Evolutionary conservation across 1,140 invertebrate species (phyloP).

Genomic region (Hestina assimilis): DNA sequence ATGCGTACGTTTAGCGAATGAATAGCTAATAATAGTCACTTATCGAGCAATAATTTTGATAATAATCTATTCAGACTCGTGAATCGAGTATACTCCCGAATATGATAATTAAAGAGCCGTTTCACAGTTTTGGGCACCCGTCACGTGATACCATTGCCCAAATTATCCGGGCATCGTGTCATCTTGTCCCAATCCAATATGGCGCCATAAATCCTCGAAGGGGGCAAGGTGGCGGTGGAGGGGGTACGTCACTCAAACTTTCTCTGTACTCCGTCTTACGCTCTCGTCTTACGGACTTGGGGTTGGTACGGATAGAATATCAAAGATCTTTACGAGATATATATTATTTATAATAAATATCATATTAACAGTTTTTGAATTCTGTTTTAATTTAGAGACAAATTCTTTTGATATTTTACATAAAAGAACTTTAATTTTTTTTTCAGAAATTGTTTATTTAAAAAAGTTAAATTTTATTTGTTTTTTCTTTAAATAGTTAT

Average conservation of each 20-base stretch:
- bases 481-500: neutral
- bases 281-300: constrained; percentile 64
- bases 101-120: constrained; percentile 77
- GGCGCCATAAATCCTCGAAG: constrained; percentile 75
- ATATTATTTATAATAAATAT: constrained; percentile 1
- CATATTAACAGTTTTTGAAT: neutral
- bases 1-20: constrained; percentile 1
- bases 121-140: constrained; percentile 61
- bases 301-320: constrained; percentile 63
- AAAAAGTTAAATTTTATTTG: neutral
- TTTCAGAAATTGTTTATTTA: too few species aligned
- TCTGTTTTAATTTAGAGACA: too few species aligned
- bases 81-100: constrained; percentile 36
- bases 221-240: constrained; percentile 52
- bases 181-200: constrained; percentile 79
- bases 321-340: constrained; percentile 13
- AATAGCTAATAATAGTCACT: constrained; percentile 7
- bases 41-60: constrained; percentile 13
- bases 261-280: constrained; percentile 74
- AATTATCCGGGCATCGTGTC: constrained; percentile 78
- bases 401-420: too few species aligned
- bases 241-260: constrained; percentile 77
- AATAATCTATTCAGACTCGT: constrained; percentile 7
- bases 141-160: constrained; percentile 76
- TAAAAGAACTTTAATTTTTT: too few species aligned